These are phyloP conservation scores for Apeltes quadracus DNA, from an alignment of 2,113 vertebrate species.

Conservation along the genomic window DNA sequence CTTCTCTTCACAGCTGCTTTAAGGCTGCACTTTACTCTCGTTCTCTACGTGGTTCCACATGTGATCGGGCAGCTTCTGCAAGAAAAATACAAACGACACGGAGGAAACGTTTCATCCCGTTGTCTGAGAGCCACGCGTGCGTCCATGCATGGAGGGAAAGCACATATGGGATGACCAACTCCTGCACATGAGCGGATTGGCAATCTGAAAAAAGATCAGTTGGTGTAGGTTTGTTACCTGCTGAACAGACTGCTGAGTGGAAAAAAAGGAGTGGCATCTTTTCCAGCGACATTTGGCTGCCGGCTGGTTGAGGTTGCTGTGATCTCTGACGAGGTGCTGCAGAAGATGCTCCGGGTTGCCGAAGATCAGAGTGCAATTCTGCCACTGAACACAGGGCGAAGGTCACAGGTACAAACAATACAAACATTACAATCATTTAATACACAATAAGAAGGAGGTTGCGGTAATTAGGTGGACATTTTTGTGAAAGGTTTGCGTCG, in stretches of 20 bases:
- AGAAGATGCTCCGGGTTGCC: constrained; percentile 90
- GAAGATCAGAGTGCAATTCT: constrained; percentile 92
- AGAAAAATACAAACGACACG: constrained; percentile 20
- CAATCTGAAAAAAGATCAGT: not conserved
- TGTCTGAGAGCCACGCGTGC: not conserved
- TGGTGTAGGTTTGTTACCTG: constrained; percentile 77
- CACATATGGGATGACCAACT: too few species aligned
- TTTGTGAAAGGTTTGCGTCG: not conserved
- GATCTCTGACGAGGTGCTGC: constrained; percentile 90
- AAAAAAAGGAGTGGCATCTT: constrained; percentile 88
- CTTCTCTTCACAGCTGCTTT: constrained; percentile 48
- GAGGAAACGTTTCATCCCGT: not conserved
- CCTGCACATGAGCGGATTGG: not conserved
- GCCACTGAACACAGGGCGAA: constrained; percentile 85
- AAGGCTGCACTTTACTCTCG: constrained; percentile 85
- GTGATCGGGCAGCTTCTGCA: constrained; percentile 88
- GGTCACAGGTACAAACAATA: not conserved
- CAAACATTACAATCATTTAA: not conserved
- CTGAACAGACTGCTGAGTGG: constrained; percentile 83
- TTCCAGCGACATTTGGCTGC: constrained; percentile 93
- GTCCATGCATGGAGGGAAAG: not conserved
- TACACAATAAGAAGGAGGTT: not conserved
- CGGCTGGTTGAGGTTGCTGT: constrained; percentile 86
- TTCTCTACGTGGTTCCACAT: constrained; percentile 89
- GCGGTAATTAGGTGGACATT: not conserved